phyloP scores from a whole-genome alignment of 2,797 vertebrate genomes.

The Danio kyathit region DNA sequence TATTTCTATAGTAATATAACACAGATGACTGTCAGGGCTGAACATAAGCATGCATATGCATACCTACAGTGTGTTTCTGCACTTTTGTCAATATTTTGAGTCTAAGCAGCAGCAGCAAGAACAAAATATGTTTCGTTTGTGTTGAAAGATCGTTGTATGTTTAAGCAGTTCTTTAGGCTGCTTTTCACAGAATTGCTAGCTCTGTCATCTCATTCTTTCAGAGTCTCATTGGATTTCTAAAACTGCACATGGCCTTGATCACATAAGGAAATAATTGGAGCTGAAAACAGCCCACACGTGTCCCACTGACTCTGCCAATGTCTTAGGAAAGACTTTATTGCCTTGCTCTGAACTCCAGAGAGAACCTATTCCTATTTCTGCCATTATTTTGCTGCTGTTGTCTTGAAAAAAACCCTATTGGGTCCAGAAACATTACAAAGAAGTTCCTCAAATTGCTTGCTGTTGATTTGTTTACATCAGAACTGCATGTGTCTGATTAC shows the following conservation, averaged over 20 bases:
- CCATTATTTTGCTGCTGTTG: slow-evolving; percentile 36
- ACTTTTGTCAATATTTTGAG: neutral
- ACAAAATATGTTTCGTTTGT: neutral
- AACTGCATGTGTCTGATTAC: slow-evolving; percentile 14
- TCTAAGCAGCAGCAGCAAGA: neutral
- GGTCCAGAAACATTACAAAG: neutral
- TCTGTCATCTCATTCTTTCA: slow-evolving; percentile 36
- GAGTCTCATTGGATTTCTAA: slow-evolving; percentile 45
- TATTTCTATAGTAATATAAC: slow-evolving; percentile 67
- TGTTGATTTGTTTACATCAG: slow-evolving; percentile 18
- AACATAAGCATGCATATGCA: slow-evolving; percentile 64
- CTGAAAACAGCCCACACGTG: slow-evolving; percentile 55
- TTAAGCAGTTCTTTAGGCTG: slow-evolving; percentile 2
- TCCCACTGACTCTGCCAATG: slow-evolving; percentile 50
- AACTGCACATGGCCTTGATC: slow-evolving; percentile 57
- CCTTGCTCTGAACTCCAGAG: slow-evolving; percentile 51
- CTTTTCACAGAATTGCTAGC: slow-evolving; percentile 6
- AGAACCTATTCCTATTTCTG: slow-evolving; percentile 52
- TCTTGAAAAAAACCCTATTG: neutral
- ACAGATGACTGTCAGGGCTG: slow-evolving; percentile 68
- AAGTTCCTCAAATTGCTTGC: neutral
- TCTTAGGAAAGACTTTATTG: slow-evolving; percentile 55
- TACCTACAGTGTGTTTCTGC: neutral
- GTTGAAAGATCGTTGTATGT: neutral
- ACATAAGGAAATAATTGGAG: slow-evolving; percentile 57